These are phyloP conservation scores for Cataglyphis altisquamis DNA, from an alignment of 2,888 invertebrate species.

Conservation along the genomic window DNA sequence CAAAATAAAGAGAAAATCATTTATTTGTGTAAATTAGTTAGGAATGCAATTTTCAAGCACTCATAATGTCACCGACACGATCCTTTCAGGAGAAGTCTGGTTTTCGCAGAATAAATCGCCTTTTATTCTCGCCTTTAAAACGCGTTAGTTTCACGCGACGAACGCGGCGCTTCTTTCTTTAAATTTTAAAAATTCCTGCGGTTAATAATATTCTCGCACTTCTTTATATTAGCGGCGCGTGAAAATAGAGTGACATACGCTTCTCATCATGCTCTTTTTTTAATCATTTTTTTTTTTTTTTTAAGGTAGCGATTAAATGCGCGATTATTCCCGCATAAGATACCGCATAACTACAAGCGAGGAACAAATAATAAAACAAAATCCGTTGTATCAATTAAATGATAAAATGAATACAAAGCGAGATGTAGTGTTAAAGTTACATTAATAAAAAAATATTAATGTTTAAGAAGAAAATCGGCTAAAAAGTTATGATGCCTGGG, in stretches of 20 bases:
- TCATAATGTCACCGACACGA: slow-evolving; percentile 13
- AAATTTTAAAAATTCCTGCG: slow-evolving; percentile 46
- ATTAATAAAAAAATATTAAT: slow-evolving; percentile 47
- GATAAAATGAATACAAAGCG: slow-evolving; percentile 41
- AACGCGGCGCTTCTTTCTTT: slow-evolving; percentile 39
- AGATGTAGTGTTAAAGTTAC: slow-evolving; percentile 41
- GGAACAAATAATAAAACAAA: not conserved
- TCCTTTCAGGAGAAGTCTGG: slow-evolving; percentile 36
- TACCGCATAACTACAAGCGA: not conserved
- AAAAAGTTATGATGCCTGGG: slow-evolving; percentile 32
- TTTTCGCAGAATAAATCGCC: slow-evolving; percentile 39
- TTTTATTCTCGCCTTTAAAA: slow-evolving; percentile 49
- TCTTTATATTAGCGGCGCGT: slow-evolving; percentile 34
- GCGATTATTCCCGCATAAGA: not conserved
- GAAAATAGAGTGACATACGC: slow-evolving; percentile 11
- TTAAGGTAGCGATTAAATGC: slow-evolving; percentile 6
- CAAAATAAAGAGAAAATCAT: not conserved
- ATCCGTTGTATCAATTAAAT: not conserved
- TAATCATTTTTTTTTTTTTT: not conserved
- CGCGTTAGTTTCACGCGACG: slow-evolving; percentile 17
- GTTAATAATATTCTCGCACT: slow-evolving; percentile 43
- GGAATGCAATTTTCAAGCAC: not conserved
- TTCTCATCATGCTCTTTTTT: not conserved
- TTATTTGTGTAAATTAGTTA: not conserved
- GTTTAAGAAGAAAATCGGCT: slow-evolving; percentile 36